Evolutionary conservation across 1,140 invertebrate genomes (phyloP).

Genomic region (Lucilia sericata): DNA sequence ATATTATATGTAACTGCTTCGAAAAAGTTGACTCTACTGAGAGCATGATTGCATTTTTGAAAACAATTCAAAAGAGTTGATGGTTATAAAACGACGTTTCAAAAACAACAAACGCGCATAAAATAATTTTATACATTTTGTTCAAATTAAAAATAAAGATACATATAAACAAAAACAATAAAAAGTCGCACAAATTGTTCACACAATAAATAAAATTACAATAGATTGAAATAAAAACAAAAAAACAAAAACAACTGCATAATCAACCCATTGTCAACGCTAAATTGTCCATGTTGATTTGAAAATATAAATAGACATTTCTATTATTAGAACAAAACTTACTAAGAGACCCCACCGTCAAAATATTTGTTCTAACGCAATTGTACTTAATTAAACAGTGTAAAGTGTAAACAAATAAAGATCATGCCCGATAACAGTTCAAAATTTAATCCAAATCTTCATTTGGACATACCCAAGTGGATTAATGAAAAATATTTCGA

Average conservation of each 20-base stretch:
- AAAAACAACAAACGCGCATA: constrained; percentile 22
- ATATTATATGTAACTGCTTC: background rate
- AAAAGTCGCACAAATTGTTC: background rate
- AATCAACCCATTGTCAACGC: background rate
- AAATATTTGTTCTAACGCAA: background rate
- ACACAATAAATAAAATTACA: constrained; percentile 21
- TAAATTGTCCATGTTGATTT: background rate
- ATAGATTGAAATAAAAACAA: background rate
- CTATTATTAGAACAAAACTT: background rate
- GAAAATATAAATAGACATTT: background rate
- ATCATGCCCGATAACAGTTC: constrained; percentile 63
- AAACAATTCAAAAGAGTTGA: constrained; percentile 20
- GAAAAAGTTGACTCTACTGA: background rate
- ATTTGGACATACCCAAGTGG: constrained; percentile 57
- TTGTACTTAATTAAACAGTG: background rate
- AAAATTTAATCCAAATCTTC: constrained; percentile 55
- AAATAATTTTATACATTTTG: background rate
- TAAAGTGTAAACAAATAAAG: background rate
- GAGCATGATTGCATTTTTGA: background rate
- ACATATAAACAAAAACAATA: background rate
- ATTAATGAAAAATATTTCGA: constrained; percentile 61
- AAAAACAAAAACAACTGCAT: background rate
- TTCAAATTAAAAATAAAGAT: background rate
- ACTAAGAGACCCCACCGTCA: background rate
- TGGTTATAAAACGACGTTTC: constrained; percentile 23